phyloP scores from a whole-genome alignment of 1,140 invertebrate species.

The Pemphigus obesinymphae region DNA sequence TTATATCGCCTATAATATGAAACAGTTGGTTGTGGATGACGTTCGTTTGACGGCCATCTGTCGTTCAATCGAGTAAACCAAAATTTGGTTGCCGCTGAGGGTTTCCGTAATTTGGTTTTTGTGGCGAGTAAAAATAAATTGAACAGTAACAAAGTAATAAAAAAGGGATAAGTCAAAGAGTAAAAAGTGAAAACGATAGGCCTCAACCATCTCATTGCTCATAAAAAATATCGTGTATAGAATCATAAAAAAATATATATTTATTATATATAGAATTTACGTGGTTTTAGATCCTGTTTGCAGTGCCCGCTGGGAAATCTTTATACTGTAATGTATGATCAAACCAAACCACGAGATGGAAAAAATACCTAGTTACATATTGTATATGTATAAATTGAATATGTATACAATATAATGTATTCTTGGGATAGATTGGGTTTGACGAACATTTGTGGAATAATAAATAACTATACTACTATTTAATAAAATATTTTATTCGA shows the following conservation, averaged over 20 bases:
- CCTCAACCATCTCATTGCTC: constrained; percentile 5
- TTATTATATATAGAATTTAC: background rate
- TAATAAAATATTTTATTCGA: background rate
- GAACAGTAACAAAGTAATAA: constrained; percentile 27
- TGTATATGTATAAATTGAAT: background rate
- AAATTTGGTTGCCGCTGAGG: background rate
- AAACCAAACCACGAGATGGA: background rate
- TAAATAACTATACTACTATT: background rate
- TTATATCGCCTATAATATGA: background rate
- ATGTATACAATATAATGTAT: background rate
- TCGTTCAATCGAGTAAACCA: background rate
- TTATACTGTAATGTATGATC: constrained; percentile 18
- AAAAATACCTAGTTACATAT: background rate
- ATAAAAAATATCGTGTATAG: constrained; percentile 18
- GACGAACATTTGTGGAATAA: background rate
- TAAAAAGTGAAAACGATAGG: constrained; percentile 37
- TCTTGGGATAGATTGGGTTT: background rate
- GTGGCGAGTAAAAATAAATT: constrained; percentile 28
- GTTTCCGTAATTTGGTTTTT: background rate
- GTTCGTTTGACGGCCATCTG: background rate
- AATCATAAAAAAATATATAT: constrained; percentile 7
- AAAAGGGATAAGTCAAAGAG: background rate
- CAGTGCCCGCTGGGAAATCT: constrained; percentile 20
- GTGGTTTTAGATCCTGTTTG: background rate
- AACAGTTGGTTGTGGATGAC: background rate